Percentiles rank a stretch among this genome's conserved stretches.
phyloP scores from a whole-genome alignment of 1,140 invertebrate genomes.

The Octopus bimaculoides region DNA sequence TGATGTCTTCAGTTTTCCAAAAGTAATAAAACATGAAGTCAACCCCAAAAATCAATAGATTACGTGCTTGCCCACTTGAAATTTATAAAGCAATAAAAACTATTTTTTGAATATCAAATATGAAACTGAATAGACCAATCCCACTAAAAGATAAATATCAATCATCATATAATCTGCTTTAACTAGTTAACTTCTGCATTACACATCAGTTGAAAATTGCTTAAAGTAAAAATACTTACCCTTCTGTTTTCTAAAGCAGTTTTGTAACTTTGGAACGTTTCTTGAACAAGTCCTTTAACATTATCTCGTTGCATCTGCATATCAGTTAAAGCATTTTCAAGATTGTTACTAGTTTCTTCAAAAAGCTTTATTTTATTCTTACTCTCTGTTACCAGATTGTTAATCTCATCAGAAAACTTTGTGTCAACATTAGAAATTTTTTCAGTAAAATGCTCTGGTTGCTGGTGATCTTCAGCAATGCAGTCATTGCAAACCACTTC shows the following conservation, averaged over 20 bases:
- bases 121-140: no score
- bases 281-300: constrained; percentile 79
- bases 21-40: no score
- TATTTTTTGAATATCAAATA: no score
- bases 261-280: constrained; percentile 78
- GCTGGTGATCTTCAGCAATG: constrained; percentile 75
- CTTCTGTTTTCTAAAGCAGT: constrained; percentile 75
- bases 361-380: constrained; percentile 71
- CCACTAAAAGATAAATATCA: no score
- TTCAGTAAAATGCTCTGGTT: constrained; percentile 77
- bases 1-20: no score
- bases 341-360: constrained; percentile 69
- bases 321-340: constrained; percentile 78
- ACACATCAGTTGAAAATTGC: no score
- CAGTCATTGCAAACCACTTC: constrained; percentile 92
- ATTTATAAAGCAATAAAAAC: no score
- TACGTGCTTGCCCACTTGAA: no score
- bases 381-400: constrained; percentile 70
- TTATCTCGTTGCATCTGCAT: constrained; percentile 80
- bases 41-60: no score
- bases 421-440: constrained; percentile 55
- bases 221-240: constrained; percentile 29
- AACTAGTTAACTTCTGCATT: no score
- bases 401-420: constrained; percentile 72
- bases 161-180: no score